Evolutionary conservation across 2,113 vertebrate species (phyloP).

Genomic region (Nerophis ophidion): DNA sequence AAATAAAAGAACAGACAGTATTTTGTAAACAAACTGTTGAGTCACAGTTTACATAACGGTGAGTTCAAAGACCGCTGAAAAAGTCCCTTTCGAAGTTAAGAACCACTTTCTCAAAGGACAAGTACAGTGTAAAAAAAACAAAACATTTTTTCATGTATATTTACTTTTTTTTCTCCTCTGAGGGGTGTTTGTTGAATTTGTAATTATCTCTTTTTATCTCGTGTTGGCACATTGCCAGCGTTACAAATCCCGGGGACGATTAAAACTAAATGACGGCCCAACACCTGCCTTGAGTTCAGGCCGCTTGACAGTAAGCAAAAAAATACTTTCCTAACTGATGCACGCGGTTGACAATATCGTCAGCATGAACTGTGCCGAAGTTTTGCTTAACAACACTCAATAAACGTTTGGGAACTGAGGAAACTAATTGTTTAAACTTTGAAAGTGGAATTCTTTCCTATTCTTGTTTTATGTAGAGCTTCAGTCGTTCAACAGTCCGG

Average conservation of each 20-base stretch:
- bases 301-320: background rate
- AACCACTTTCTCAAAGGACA: background rate
- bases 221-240: background rate
- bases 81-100: background rate
- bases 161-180: background rate
- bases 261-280: slow-evolving; percentile 1
- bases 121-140: background rate
- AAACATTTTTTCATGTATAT: background rate
- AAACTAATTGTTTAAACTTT: too few relatives aligned
- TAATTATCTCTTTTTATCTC: slow-evolving; percentile 5
- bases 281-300: background rate
- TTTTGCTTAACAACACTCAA: too few relatives aligned
- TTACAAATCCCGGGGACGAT: slow-evolving; percentile 1
- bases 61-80: too few relatives aligned
- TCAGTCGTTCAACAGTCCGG: too few relatives aligned
- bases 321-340: background rate
- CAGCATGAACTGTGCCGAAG: background rate
- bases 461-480: too few relatives aligned
- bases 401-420: too few relatives aligned
- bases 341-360: background rate
- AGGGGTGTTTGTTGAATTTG: slow-evolving; percentile 4
- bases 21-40: too few relatives aligned
- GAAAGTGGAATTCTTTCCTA: too few relatives aligned
- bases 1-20: too few relatives aligned
- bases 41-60: too few relatives aligned